These are phyloP conservation scores for Agonopterix arenella DNA, from an alignment of 2,888 invertebrate species.

Conservation along the genomic window DNA sequence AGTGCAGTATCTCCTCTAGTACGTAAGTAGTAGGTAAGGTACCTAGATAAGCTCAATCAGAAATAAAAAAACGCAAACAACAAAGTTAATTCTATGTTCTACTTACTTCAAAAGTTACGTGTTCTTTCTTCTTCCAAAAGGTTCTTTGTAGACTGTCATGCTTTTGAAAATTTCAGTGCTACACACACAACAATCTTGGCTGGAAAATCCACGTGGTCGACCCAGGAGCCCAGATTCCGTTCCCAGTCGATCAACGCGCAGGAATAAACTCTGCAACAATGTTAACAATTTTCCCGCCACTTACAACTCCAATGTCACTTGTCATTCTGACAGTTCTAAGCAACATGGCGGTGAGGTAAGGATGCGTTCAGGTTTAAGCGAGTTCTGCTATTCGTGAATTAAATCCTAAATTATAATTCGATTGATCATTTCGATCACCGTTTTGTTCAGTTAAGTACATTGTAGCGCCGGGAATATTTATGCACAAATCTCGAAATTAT, in stretches of 20 bases:
- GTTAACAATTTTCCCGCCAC: constrained; percentile 11
- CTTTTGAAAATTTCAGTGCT: constrained; percentile 80
- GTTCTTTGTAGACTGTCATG: no score
- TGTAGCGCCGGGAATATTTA: no score
- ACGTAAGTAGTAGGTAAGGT: no score
- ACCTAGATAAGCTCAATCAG: no score
- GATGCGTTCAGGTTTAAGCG: constrained; percentile 21
- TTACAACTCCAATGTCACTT: constrained; percentile 14
- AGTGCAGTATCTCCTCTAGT: no score
- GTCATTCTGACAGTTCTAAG: constrained; percentile 26
- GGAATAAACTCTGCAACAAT: constrained; percentile 24
- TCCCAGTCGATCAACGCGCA: constrained; percentile 38
- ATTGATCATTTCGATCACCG: no score
- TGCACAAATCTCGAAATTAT: no score
- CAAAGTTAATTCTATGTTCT: no score
- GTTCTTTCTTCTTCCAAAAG: no score
- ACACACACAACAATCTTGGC: constrained; percentile 92
- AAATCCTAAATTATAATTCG: not conserved
- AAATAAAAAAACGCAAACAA: no score
- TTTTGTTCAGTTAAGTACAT: no score
- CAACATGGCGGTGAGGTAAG: constrained; percentile 37
- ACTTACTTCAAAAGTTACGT: no score
- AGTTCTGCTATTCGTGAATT: constrained; percentile 20
- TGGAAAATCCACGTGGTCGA: constrained; percentile 95
- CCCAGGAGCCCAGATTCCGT: constrained; percentile 71